A percentile compares a stretch with the other conserved stretches of the same genome.
These are phyloP conservation scores for Yponomeuta evonymella DNA, from an alignment of 2,888 invertebrate genomes.

Conservation along the genomic window DNA sequence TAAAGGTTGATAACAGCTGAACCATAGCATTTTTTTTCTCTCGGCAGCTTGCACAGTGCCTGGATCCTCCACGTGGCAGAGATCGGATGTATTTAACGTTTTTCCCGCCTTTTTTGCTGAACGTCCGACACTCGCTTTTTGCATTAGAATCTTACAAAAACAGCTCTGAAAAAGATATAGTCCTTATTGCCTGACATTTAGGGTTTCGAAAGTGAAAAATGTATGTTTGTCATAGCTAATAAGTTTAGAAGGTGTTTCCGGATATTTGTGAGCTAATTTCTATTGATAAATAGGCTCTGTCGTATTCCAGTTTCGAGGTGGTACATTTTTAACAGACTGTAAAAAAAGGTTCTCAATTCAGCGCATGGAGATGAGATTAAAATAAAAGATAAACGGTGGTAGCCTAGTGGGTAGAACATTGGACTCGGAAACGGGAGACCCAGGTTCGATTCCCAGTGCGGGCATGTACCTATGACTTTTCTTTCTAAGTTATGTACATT, in stretches of 20 bases:
- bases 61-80: conserved; percentile 1
- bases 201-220: not conserved
- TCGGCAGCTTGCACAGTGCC: not conserved
- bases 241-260: not conserved
- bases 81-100: conserved; percentile 9
- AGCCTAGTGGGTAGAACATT: too few species aligned
- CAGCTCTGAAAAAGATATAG: not conserved
- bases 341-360: too few species aligned
- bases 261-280: not conserved
- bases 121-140: not conserved
- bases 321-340: too few species aligned
- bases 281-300: not conserved
- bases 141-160: not conserved
- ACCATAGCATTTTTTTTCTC: not conserved
- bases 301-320: not conserved
- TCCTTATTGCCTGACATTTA: not conserved
- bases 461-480: too few species aligned
- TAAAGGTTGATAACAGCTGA: not conserved
- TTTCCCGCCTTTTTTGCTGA: not conserved
- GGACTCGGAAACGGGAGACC: too few species aligned
- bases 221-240: not conserved
- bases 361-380: too few species aligned
- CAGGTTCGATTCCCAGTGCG: too few species aligned
- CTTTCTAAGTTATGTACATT: too few species aligned
- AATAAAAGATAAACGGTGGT: too few species aligned